Evolutionary conservation across 2,888 invertebrate genomes (phyloP).

Genomic region (Busseola fusca): DNA sequence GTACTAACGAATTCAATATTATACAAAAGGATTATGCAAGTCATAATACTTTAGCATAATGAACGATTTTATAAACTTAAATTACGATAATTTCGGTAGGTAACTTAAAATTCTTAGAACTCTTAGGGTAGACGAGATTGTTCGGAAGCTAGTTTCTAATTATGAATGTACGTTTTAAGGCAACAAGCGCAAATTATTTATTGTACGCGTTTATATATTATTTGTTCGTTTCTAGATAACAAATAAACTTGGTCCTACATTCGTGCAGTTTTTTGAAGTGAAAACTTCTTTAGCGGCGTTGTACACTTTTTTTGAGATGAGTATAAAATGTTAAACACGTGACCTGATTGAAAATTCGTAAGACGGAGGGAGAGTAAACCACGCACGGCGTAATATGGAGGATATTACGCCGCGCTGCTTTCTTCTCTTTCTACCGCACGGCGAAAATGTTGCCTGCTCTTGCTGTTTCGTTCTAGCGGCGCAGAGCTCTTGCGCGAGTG

Average conservation of each 20-base stretch:
- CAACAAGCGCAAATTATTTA: constrained; percentile 33
- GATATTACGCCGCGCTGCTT: too few species aligned
- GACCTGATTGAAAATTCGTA: too few species aligned
- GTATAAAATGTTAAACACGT: too few species aligned
- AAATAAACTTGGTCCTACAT: constrained; percentile 47
- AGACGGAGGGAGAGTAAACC: too few species aligned
- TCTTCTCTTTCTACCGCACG: too few species aligned
- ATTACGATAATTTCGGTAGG: constrained; percentile 61
- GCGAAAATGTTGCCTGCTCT: too few species aligned
- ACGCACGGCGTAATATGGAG: too few species aligned
- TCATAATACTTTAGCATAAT: constrained; percentile 56
- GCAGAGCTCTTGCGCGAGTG: too few species aligned
- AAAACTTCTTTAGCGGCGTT: too few species aligned
- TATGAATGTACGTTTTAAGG: constrained; percentile 47
- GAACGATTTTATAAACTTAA: constrained; percentile 42
- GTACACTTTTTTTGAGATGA: too few species aligned
- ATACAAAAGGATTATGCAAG: constrained; percentile 58
- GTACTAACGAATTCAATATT: constrained; percentile 66
- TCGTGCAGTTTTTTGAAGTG: constrained; percentile 6
- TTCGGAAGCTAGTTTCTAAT: constrained; percentile 51
- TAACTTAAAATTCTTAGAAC: constrained; percentile 54
- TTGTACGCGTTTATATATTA: constrained; percentile 25
- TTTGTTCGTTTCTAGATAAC: constrained; percentile 53
- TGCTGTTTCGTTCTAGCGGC: too few species aligned
- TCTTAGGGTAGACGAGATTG: constrained; percentile 33